These are phyloP conservation scores for Hypotaenidia okinawae DNA, from an alignment of 2,797 vertebrate species.

Conservation along the genomic window DNA sequence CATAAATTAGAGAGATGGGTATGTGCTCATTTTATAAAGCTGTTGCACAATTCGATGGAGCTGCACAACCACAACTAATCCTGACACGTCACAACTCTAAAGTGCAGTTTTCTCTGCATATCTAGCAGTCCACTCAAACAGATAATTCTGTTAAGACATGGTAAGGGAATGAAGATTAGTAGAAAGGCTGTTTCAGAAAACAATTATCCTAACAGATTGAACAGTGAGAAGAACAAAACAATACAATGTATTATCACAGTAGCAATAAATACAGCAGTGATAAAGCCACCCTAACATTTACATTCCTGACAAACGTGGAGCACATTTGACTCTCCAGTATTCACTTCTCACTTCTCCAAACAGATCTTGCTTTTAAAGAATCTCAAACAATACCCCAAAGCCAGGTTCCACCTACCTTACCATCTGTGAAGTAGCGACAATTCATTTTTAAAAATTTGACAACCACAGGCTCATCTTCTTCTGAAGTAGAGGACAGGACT, in stretches of 20 bases:
- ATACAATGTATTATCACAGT: not conserved
- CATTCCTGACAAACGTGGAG: not conserved
- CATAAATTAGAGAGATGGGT: conserved; percentile 7
- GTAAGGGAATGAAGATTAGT: not conserved
- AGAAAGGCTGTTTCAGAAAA: not conserved
- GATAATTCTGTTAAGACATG: not conserved
- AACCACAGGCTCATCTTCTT: conserved; percentile 92
- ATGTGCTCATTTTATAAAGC: not conserved
- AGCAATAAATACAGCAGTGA: not conserved
- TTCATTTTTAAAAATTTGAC: conserved; percentile 99
- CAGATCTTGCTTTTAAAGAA: not conserved
- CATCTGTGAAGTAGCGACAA: conserved; percentile 98
- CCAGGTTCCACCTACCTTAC: conserved; percentile 85
- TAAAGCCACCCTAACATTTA: not conserved
- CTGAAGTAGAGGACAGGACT: conserved; percentile 90
- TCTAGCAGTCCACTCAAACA: not conserved
- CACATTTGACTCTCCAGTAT: not conserved
- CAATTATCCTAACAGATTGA: not conserved
- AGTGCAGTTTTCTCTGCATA: not conserved
- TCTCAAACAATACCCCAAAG: not conserved
- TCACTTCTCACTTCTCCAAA: not conserved
- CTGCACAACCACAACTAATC: conserved; percentile 30
- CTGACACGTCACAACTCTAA: not conserved
- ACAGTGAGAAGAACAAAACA: not conserved
- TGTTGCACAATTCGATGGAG: conserved; percentile 31